Evolutionary conservation across 2,888 invertebrate species (phyloP).

Genomic region (Leucophenga maculata): DNA sequence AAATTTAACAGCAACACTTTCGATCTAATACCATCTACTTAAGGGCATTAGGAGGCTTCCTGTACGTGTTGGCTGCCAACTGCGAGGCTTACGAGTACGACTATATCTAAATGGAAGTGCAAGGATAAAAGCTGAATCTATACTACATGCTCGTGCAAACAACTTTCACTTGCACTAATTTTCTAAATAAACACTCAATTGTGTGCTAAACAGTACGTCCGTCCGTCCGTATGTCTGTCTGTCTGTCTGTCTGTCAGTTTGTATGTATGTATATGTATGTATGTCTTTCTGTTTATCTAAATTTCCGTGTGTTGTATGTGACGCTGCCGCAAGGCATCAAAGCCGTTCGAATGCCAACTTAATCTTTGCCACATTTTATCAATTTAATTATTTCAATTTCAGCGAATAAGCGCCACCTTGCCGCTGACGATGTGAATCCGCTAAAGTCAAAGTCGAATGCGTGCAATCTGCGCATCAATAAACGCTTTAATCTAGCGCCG

Average conservation of each 20-base stretch:
- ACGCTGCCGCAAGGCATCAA: neutral
- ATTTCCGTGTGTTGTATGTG: neutral
- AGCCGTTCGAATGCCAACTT: slow-evolving; percentile 40
- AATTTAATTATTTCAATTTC: slow-evolving; percentile 65
- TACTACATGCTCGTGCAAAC: neutral
- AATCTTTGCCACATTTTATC: slow-evolving; percentile 66
- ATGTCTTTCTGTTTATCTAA: neutral
- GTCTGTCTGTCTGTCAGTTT: neutral
- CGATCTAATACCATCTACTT: too few relatives aligned
- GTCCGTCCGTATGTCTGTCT: neutral
- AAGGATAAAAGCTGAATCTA: too few relatives aligned
- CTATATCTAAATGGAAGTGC: too few relatives aligned
- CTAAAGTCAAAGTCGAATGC: slow-evolving; percentile 48
- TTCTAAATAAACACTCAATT: slow-evolving; percentile 25
- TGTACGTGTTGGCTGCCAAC: too few relatives aligned
- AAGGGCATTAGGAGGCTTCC: too few relatives aligned
- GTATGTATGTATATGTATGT: neutral
- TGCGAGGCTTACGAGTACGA: too few relatives aligned
- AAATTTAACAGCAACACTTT: too few relatives aligned
- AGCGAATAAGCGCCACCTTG: slow-evolving; percentile 64
- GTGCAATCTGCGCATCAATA: slow-evolving; percentile 65
- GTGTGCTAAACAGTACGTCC: neutral
- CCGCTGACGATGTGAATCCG: slow-evolving; percentile 28
- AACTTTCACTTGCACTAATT: slow-evolving; percentile 24
- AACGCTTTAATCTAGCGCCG: slow-evolving; percentile 58